A percentile compares a stretch with the other conserved stretches of the same genome.
Evolutionary conservation across 2,113 vertebrate species (phyloP).

Genomic region (Manacus vitellinus): DNA sequence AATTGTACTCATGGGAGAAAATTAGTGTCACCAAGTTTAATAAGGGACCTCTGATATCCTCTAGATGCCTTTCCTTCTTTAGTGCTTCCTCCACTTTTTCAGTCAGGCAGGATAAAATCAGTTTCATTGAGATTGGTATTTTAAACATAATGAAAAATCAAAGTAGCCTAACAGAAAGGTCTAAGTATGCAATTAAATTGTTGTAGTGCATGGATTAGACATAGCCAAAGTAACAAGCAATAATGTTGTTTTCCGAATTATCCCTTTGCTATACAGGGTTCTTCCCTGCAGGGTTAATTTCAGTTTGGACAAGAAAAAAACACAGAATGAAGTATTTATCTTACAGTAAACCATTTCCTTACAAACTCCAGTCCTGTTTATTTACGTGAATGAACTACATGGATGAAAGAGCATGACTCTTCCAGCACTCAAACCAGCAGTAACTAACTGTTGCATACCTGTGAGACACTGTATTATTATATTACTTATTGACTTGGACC

Average conservation of each 20-base stretch:
- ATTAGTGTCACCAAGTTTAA: constrained; percentile 57
- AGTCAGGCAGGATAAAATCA: not conserved
- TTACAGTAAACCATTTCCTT: not conserved
- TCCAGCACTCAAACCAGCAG: not conserved
- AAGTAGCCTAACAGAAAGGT: not conserved
- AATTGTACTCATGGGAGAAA: constrained; percentile 68
- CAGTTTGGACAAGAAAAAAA: not conserved
- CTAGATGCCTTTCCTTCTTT: not conserved
- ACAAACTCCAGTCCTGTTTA: not conserved
- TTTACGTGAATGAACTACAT: not conserved
- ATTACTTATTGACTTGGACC: not conserved
- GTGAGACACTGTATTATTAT: not conserved
- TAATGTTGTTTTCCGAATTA: not conserved
- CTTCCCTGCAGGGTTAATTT: not conserved
- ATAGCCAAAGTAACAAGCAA: not conserved
- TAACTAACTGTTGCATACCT: not conserved
- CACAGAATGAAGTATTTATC: not conserved
- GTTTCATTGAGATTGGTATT: not conserved
- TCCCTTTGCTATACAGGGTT: not conserved
- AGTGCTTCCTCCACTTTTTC: not conserved
- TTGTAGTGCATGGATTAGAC: not conserved
- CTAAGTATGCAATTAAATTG: not conserved
- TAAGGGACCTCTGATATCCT: constrained; percentile 10
- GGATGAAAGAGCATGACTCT: not conserved
- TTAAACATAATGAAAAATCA: not conserved